Evolutionary conservation across 2,888 invertebrate genomes (phyloP).

Genomic region (Ophioninae sp.): DNA sequence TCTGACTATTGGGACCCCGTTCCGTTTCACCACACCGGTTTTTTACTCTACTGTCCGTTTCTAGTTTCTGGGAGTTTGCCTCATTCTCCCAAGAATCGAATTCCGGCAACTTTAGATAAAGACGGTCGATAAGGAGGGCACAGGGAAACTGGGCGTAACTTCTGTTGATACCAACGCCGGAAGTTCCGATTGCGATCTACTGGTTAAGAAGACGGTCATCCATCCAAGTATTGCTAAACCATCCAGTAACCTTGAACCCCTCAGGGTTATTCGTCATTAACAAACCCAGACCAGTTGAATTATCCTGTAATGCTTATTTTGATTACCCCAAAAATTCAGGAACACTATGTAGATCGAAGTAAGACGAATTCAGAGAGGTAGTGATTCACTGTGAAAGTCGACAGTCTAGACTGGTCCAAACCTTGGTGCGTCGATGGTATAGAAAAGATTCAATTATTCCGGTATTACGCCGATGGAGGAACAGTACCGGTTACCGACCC

Average conservation of each 20-base stretch:
- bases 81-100: background rate
- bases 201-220: background rate
- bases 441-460: too few species aligned
- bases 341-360: too few species aligned
- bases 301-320: background rate
- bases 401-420: too few species aligned
- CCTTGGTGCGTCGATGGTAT: too few species aligned
- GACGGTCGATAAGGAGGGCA: background rate
- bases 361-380: too few species aligned
- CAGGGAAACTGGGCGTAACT: background rate
- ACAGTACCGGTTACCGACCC: too few species aligned
- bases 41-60: background rate
- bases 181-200: background rate
- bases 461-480: too few species aligned
- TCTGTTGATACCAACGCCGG: background rate
- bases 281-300: background rate
- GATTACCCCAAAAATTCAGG: background rate
- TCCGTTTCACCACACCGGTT: background rate
- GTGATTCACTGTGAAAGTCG: too few species aligned
- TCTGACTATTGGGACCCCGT: background rate
- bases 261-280: background rate
- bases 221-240: background rate
- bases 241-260: background rate
- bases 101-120: too few species aligned
- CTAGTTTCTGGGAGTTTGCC: background rate